Evolutionary conservation across 2,888 invertebrate species (phyloP), one percentile per base, ranked within the genome.

Genomic region (Stenodema calcarata): DNA sequence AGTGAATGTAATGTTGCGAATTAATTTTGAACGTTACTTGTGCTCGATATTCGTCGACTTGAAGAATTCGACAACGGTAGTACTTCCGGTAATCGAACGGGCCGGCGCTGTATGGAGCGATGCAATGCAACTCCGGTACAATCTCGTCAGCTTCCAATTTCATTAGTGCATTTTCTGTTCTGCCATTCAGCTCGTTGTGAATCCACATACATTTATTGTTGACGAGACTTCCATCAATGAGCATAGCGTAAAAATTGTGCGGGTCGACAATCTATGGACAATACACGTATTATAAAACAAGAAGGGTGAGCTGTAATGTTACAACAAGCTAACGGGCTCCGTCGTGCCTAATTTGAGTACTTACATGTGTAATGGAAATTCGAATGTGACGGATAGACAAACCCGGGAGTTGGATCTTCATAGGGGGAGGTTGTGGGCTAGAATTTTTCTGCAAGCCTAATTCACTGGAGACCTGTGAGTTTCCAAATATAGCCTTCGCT

Each of bases 401-500:
- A 9, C 41, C 35, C 9, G 35, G 73, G 35, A 35, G 9, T 75
- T 41, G 30, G 9, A 28, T 4, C n/a, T n/a, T 41, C 9, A n/a
- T n/a, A n/a, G n/a, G n/a, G n/a, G n/a, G n/a, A n/a, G n/a, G n/a
- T n/a, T n/a, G n/a, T n/a, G n/a, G n/a, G n/a, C n/a, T n/a, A n/a
- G n/a, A n/a, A n/a, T n/a, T n/a, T n/a, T n/a, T n/a, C n/a, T n/a
- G 44, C 79, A 30, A 79, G 69, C 70, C 41, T n/a, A 84, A 87
- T 7, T 70, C 16, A 18, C 30, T 62, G 23, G 84, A 50, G 16
- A 69, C 79, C 18, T 47, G 42, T 7, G 41, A 16, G 7, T 87
- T 83, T 27, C 88, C 88, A 81, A 88, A 87, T 14, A 70, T 91
- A 90, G 41, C 91, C 90, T 0, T 93, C 93, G 88, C 93, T 91